Base-by-base conservation (phyloP, 1,140 invertebrate species). In the Armadillidium nasatum region DNA sequence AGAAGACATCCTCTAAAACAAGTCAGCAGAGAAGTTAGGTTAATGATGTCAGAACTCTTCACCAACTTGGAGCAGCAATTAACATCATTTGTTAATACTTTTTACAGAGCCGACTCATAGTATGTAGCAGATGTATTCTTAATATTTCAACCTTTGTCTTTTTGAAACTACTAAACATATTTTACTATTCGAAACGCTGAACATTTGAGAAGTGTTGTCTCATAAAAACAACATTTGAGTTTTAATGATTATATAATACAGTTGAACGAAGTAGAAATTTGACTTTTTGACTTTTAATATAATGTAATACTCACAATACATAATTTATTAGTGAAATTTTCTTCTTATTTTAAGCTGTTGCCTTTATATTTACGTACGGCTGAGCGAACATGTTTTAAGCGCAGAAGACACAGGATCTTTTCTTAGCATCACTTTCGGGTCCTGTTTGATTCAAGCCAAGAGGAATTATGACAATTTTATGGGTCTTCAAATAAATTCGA, bases 381-480 rank as follows among this genome's bases (percentile, higher is more conserved):
- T 97, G 77, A 94, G 92, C 75, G 90, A 94, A 82, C 94, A 96
- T 84, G 94, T 96, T 6, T 90, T 94, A 87, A 93, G 92, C 60
- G 92, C 94, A 9, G 91, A 95, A 86, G 94, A 96, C 83, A 90
- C 93, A 33, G 94, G 95, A 80, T 95, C 94, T 78, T 98, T 93
- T 84, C 87, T 97, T 21, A 93, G 92, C 77, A 94, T 93, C 86
- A 93, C 93, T 33, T 95, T 94, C 84, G 95, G 92, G 21, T 93
- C 91, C 68, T 90, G 91, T 80, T 86, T 97, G 44, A 92, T 97
- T 22, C 92, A 95, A 85, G 93, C 96, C n/a, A 98, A 98, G 86
- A 87, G 96, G 66, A 93, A 92, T 80, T 95, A 98, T 84, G 97
- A 99, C 85, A 90, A 91, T 81, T 94, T 95, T 82, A 95, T 99